Conservation (phyloP, 2,888 invertebrate species). For the Chrysomela aeneicollis region DNA sequence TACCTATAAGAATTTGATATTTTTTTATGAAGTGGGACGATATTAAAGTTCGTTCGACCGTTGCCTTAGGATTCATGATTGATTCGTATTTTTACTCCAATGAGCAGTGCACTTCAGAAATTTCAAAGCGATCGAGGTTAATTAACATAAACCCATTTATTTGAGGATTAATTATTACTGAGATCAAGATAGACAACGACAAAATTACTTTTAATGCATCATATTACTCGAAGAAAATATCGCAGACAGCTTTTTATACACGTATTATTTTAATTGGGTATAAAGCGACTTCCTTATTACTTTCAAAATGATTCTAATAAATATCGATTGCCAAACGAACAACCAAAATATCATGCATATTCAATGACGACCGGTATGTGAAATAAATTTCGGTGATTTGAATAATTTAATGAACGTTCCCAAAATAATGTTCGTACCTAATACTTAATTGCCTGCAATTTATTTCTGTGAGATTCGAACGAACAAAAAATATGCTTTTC, state of each 20-base stretch:
- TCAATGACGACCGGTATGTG: conserved; percentile 28
- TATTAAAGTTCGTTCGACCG: too few relatives aligned
- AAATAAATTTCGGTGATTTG: conserved; percentile 6
- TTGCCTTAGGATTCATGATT: too few relatives aligned
- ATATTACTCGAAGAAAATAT: not conserved
- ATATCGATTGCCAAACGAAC: conserved; percentile 27
- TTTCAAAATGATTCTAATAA: conserved; percentile 28
- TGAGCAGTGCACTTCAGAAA: not conserved
- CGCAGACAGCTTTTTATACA: conserved; percentile 20
- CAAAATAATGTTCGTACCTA: not conserved
- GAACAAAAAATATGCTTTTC: not conserved
- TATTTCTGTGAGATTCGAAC: not conserved
- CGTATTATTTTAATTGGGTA: conserved; percentile 14
- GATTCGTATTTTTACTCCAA: too few relatives aligned
- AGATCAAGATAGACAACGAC: not conserved
- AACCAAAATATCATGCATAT: conserved; percentile 28
- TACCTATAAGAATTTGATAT: too few relatives aligned
- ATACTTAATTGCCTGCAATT: not conserved
- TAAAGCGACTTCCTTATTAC: conserved; percentile 30
- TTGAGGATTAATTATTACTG: not conserved
- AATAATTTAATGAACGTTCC: conserved; percentile 4
- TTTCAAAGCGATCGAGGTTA: not conserved
- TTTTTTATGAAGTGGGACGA: too few relatives aligned
- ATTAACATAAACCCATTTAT: not conserved
- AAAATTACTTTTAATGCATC: conserved; percentile 3